Evolutionary conservation across 2,888 invertebrate genomes (phyloP).

Genomic region (Tineola bisselliella): DNA sequence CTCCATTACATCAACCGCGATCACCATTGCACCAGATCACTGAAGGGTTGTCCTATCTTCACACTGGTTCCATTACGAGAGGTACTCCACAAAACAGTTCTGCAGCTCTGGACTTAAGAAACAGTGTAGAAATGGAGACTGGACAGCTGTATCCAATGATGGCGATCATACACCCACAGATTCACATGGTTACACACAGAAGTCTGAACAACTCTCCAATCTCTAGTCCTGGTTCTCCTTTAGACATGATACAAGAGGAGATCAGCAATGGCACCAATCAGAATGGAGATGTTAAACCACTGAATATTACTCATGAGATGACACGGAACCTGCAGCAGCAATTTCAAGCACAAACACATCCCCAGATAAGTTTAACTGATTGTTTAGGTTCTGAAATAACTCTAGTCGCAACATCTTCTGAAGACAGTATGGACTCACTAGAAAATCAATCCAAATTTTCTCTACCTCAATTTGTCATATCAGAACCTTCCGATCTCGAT

Average conservation of each 20-base stretch:
- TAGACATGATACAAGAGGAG: constrained; percentile 79
- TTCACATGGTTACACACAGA: constrained; percentile 58
- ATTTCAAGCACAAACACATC: constrained; percentile 61
- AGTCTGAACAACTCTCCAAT: constrained; percentile 71
- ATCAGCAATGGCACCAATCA: constrained; percentile 62
- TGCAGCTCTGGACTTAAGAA: constrained; percentile 65
- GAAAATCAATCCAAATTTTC: constrained; percentile 65
- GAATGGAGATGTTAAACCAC: constrained; percentile 22
- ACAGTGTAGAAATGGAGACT: constrained; percentile 64
- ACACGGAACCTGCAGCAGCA: constrained; percentile 32
- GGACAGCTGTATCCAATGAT: constrained; percentile 40
- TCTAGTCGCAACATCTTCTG: constrained; percentile 79
- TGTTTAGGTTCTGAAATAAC: constrained; percentile 88
- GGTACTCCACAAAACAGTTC: constrained; percentile 74
- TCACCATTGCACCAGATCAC: constrained; percentile 74
- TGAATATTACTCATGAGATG: constrained; percentile 29
- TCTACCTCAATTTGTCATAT: constrained; percentile 74
- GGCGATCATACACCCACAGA: constrained; percentile 52
- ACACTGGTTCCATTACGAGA: constrained; percentile 79
- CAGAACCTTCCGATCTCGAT: constrained; percentile 74
- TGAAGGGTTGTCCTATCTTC: constrained; percentile 76
- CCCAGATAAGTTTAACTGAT: constrained; percentile 93
- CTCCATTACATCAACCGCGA: constrained; percentile 21
- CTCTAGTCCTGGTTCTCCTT: constrained; percentile 72
- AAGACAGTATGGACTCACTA: constrained; percentile 75